Evolutionary conservation across 2,888 invertebrate species (phyloP), one percentile per base, ranked within the genome.

Genomic region (Acheta domesticus): DNA sequence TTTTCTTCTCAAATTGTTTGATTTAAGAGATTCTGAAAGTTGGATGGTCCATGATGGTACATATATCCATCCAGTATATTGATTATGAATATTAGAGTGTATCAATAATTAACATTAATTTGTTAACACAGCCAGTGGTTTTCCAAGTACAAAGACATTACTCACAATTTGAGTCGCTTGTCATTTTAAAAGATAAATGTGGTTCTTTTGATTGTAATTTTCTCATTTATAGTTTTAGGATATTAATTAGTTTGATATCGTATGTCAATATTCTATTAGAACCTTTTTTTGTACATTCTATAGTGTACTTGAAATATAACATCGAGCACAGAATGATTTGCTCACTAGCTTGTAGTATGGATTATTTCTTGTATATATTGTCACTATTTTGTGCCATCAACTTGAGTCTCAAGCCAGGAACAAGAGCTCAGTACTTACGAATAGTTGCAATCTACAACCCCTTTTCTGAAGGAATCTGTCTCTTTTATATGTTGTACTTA

Each of bases 401-500:
- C 62, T 62, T 8, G 62, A 62, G n/a, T 16, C 16, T 62, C n/a
- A 36, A 36, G 36, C 36, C 36, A 36, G 36, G 36, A 36, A 36
- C 36, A 36, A 19, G 62, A 62, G 62, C 62, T 62, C 62, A 62
- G 62, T 62, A 62, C 16, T 62, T n/a, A 62, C 14, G 14, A 19
- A 62, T 19, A 62, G 62, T 14, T 62, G 62, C 62, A 62, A 62
- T 62, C 14, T 62, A 62, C n/a, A 62, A 19, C 14, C n/a, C n/a
- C n/a, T 62, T 62, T 62, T 62, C 62, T 62, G 62, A 62, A 62
- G 4, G 14, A 62, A 62, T 62, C 16, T 62, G 14, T 62, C n/a
- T 19, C 62, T 62, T 62, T 14, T 62, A 62, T 62, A n/a, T 62
- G 62, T 62, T 62, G 62, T 62, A 62, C 62, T 62, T 62, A 62